Evolutionary conservation across 2,888 invertebrate species (phyloP).

Genomic region (Leptinotarsa rubiginosa): DNA sequence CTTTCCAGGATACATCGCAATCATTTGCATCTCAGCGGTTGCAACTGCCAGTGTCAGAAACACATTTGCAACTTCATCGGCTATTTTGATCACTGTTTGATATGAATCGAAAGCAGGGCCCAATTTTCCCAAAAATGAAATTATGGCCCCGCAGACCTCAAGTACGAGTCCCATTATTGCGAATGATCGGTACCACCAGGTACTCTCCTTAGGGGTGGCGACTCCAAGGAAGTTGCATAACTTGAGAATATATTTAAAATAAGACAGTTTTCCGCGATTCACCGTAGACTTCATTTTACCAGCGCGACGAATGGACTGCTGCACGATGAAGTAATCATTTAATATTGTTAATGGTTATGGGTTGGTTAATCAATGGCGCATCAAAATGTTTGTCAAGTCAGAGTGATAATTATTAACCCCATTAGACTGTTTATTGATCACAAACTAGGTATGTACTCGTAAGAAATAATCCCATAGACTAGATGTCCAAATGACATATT

Average conservation of each 20-base stretch:
- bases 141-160: neutral
- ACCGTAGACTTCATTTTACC: neutral
- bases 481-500: too few species aligned
- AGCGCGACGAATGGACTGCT: neutral
- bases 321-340: too few species aligned
- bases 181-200: conserved; percentile 1
- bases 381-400: too few species aligned
- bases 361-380: conserved; percentile 1
- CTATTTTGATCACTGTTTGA: conserved; percentile 12
- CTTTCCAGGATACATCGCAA: neutral
- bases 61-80: conserved; percentile 22
- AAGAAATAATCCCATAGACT: too few species aligned
- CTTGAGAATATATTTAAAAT: neutral
- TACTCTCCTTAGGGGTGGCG: neutral
- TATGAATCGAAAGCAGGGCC: conserved; percentile 1
- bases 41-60: conserved; percentile 24
- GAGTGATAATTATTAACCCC: too few species aligned
- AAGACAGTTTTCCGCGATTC: neutral
- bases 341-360: neutral
- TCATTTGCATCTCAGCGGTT: neutral
- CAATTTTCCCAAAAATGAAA: conserved; percentile 24
- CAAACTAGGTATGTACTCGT: too few species aligned
- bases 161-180: neutral
- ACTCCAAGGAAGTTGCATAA: conserved; percentile 2
- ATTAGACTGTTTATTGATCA: too few species aligned